A percentile compares a stretch with the other conserved stretches of the same genome.
Conservation (phyloP, 2,888 invertebrate species). For the Athalia cordata region DNA sequence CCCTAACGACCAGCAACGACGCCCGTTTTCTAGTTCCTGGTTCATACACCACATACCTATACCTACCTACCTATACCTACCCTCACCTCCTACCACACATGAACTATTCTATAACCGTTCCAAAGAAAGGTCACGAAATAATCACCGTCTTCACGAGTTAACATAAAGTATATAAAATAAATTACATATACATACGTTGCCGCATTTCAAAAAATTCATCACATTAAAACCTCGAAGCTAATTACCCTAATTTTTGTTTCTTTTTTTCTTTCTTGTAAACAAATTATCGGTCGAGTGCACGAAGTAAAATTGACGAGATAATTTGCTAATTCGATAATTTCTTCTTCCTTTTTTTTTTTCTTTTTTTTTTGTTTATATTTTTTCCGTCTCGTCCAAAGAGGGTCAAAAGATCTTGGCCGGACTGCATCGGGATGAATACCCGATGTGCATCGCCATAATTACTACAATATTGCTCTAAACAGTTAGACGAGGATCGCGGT, state of each 20-base stretch:
- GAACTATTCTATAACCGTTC: not conserved
- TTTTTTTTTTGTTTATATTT: not conserved
- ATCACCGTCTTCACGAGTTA: not conserved
- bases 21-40: constrained; percentile 62
- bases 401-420: constrained; percentile 10
- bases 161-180: not conserved
- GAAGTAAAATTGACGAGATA: not conserved
- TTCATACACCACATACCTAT: constrained; percentile 58
- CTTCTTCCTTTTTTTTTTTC: not conserved
- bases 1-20: constrained; percentile 32
- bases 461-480: constrained; percentile 5
- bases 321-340: not conserved
- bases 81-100: constrained; percentile 47
- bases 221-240: too few relatives aligned
- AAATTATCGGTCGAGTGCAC: too few relatives aligned
- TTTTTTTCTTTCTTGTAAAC: too few relatives aligned
- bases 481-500: constrained; percentile 16
- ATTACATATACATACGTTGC: too few relatives aligned
- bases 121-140: not conserved
- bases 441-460: constrained; percentile 30
- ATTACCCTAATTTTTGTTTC: too few relatives aligned
- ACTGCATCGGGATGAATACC: not conserved
- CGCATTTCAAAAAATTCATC: too few relatives aligned
- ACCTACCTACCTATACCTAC: constrained; percentile 49
- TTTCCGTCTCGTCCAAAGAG: not conserved